Base-by-base conservation (phyloP, 2,888 invertebrate genomes). In the Cheilosia grossa region DNA sequence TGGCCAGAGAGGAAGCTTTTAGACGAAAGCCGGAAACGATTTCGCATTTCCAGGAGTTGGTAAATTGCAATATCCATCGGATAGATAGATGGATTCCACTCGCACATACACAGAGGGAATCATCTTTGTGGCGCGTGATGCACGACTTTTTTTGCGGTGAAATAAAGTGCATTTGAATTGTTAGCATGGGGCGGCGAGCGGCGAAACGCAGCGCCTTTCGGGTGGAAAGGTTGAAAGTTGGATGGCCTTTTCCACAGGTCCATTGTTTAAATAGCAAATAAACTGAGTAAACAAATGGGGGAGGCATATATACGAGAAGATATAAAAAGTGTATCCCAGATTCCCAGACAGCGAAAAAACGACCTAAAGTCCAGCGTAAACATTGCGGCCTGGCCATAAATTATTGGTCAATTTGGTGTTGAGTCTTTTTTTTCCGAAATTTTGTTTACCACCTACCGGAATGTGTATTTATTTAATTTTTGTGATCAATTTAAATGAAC, bases 41-140 rank as follows among this genome's bases (percentile, higher is more conserved):
- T 85, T 85, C 85, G 81, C 56, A 85, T 81, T 85, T 80, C 70
- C 85, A 85, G 75, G 85, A 85, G 81, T 81, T 77, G 85, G 85
- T 81, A 85, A 85, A 85, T 85, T 85, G 85, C 85, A 85, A 85
- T 81, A 85, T 77, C 85, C 81, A 85, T 85, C 72, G 85, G 72
- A 81, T 81, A 70, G 83, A 80, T 82, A 79, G 79, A 79, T 81
- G 72, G 74, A 83, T 67, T 72, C 81, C 85, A 81, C 21, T 59
- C 10, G 37, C 56, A 56, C 27, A 30, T 30, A 40, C 37, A 47
- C 10, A 47, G 24, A 21, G n/a, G 21, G 42, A 56, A 24, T 66
- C 73, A 77, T 77, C 77, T 69, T 69, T 77, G 77, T 69, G 69
- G 61, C 78, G 63, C 78, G 69, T 69, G 69, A 78, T 78, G 78